Evolutionary conservation across 2,113 vertebrate genomes (phyloP).

Genomic region (Thermophis baileyi): DNA sequence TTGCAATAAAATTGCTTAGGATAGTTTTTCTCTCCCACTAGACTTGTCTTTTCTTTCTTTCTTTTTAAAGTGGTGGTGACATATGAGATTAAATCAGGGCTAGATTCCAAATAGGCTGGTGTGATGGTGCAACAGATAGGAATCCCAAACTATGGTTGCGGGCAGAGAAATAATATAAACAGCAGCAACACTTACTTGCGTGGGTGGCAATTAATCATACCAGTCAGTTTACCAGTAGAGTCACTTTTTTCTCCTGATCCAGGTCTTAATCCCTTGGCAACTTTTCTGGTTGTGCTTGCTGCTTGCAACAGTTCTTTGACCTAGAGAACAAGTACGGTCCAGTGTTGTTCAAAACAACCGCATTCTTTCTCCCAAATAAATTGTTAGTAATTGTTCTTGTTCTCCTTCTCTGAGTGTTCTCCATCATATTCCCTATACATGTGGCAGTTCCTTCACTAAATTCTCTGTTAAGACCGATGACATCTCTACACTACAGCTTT

Average conservation of each 20-base stretch:
- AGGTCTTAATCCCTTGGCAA: conserved; percentile 45
- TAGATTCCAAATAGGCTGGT: conserved; percentile 50
- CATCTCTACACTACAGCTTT: not conserved
- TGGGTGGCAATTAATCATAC: conserved; percentile 65
- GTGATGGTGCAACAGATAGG: conserved; percentile 51
- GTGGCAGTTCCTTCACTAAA: not conserved
- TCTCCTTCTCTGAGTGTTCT: not conserved
- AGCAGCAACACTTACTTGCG: conserved; percentile 55
- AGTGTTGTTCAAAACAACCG: not conserved
- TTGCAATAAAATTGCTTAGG: conserved; percentile 24
- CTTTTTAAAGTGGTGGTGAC: conserved; percentile 39
- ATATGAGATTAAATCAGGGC: conserved; percentile 34
- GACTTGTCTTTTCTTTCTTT: conserved; percentile 5
- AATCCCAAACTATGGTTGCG: conserved; percentile 56
- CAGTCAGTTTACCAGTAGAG: conserved; percentile 47
- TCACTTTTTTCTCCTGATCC: conserved; percentile 50
- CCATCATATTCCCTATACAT: not conserved
- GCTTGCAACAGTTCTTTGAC: conserved; percentile 19
- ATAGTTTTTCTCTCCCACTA: conserved; percentile 17
- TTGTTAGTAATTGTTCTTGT: not conserved
- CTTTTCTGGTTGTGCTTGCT: conserved; percentile 33
- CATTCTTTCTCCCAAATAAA: not conserved
- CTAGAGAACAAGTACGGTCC: conserved; percentile 19
- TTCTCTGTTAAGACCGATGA: not conserved
- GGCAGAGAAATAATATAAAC: conserved; percentile 61